These are phyloP conservation scores for Sitta carolinensis DNA, from an alignment of 2,797 vertebrate species.

Conservation along the genomic window DNA sequence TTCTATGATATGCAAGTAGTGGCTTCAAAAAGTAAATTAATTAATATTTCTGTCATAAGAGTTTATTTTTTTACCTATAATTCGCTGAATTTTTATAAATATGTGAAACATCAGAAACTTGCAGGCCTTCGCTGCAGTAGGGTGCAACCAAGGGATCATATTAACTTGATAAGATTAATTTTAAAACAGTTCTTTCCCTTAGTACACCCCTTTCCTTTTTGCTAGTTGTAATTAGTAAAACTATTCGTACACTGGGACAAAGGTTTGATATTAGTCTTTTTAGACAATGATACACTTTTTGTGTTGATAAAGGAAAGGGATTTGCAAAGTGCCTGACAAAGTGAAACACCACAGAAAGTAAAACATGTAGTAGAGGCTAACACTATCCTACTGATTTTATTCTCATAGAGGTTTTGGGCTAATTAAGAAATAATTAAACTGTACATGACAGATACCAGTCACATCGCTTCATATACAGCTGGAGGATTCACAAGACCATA, in stretches of 20 bases:
- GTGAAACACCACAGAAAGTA: background rate
- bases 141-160: conserved; percentile 52
- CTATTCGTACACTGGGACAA: conserved; percentile 17
- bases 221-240: conserved; percentile 40
- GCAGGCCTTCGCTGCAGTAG: conserved; percentile 2
- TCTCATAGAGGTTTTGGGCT: background rate
- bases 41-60: background rate
- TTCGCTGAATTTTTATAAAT: conserved; percentile 16
- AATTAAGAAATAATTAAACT: conserved; percentile 24
- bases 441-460: background rate
- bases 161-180: conserved; percentile 49
- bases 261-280: conserved; percentile 6
- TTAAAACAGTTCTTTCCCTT: conserved; percentile 32
- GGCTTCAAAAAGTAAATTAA: conserved; percentile 25
- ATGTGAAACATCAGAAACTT: conserved; percentile 27
- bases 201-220: background rate
- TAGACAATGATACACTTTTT: background rate
- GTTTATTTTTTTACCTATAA: background rate
- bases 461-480: background rate
- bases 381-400: background rate
- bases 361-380: background rate
- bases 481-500: background rate
- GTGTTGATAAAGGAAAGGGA: conserved; percentile 8
- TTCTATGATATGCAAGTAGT: background rate
- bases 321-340: conserved; percentile 48